Percentiles rank a stretch among this genome's conserved stretches.
Evolutionary conservation across 2,888 invertebrate species (phyloP).

Genomic region (Eledone cirrhosa): DNA sequence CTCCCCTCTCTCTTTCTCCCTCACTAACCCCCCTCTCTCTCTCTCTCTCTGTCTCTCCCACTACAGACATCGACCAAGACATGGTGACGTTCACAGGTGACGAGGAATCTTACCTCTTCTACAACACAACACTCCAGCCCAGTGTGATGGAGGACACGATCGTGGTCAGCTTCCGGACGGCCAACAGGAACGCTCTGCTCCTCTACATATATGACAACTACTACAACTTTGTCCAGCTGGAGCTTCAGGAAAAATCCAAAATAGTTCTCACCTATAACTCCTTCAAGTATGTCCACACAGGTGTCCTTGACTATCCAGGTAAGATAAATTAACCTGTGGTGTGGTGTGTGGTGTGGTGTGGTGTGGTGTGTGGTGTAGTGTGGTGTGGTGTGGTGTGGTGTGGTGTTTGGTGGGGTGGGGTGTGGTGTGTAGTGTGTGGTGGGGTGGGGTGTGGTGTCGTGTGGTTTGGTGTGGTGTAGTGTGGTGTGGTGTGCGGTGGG

Average conservation of each 20-base stretch:
- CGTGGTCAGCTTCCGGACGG: conserved; percentile 88
- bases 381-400: no score
- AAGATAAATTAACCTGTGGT: no score
- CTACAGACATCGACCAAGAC: conserved; percentile 86
- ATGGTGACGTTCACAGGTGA: conserved; percentile 86
- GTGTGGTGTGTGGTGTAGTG: no score
- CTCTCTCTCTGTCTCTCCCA: conserved; percentile 26
- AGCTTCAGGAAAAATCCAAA: conserved; percentile 39
- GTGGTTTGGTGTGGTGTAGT: no score
- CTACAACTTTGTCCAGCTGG: conserved; percentile 86
- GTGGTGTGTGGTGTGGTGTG: no score
- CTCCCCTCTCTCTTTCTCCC: neutral
- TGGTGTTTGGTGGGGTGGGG: no score
- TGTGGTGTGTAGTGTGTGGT: no score
- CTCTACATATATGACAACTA: conserved; percentile 91
- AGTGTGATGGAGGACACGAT: conserved; percentile 80
- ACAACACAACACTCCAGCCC: conserved; percentile 73
- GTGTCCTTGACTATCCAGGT: neutral
- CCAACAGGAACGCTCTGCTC: conserved; percentile 77
- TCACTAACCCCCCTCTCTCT: neutral
- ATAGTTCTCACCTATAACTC: conserved; percentile 47
- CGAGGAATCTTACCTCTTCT: conserved; percentile 76
- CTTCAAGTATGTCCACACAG: conserved; percentile 29
- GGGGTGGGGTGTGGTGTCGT: no score
- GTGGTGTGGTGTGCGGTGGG: no score